A percentile compares a stretch with the other conserved stretches of the same genome.
phyloP scores from a whole-genome alignment of 2,797 vertebrate species.

The Sebastes elongatus region DNA sequence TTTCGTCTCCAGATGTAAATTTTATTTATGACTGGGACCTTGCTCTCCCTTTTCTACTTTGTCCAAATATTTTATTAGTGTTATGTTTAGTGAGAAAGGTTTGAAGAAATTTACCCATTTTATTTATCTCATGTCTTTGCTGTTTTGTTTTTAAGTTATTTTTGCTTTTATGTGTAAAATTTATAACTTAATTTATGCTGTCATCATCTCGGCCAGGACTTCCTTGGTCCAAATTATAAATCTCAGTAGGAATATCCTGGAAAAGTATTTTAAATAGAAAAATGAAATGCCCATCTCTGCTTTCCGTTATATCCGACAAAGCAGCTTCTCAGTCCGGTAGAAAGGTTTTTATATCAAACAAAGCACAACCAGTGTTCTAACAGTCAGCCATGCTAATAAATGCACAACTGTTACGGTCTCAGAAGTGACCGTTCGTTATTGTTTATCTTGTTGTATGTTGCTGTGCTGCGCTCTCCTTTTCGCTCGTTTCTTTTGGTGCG shows the following conservation, averaged over 20 bases:
- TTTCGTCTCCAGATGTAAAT: not conserved
- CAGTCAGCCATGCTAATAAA: not conserved
- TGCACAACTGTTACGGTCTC: not conserved
- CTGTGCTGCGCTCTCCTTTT: too few species aligned
- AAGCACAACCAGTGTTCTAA: not conserved
- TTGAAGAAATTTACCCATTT: too few species aligned
- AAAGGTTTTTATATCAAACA: not conserved
- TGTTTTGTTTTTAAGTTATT: not conserved
- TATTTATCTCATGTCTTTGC: too few species aligned
- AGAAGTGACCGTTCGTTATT: too few species aligned
- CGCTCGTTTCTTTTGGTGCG: too few species aligned
- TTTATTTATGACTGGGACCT: not conserved
- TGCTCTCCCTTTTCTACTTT: accelerated
- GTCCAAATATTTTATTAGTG: not conserved
- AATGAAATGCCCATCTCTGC: not conserved
- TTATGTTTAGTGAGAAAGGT: not conserved
- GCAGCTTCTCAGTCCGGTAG: not conserved
- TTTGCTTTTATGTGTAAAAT: not conserved
- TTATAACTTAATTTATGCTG: not conserved
- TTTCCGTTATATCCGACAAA: not conserved
- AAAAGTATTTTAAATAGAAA: too few species aligned
- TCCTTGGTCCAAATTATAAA: too few species aligned
- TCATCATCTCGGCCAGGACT: too few species aligned
- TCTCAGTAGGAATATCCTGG: too few species aligned
- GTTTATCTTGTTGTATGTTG: too few species aligned